Percentiles rank a stretch among this genome's conserved stretches.
Conservation (phyloP, 1,140 invertebrate genomes). For the Formica selysi region DNA sequence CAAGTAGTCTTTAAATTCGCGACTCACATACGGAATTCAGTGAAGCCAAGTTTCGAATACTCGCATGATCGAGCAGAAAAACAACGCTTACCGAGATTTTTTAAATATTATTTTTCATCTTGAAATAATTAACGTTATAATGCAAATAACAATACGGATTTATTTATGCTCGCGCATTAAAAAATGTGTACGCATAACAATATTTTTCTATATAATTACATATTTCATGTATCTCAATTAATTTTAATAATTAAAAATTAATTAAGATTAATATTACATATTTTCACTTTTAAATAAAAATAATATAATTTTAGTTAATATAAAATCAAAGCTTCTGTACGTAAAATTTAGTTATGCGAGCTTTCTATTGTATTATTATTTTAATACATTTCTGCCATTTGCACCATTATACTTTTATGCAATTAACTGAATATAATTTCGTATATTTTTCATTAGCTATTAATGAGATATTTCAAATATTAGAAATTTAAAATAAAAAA, state of each 20-base stretch:
- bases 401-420: neutral
- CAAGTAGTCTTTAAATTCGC: slow-evolving; percentile 63
- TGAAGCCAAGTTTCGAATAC: neutral
- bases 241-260: slow-evolving; percentile 7
- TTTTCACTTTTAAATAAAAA: slow-evolving; percentile 14
- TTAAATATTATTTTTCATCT: neutral
- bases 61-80: neutral
- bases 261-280: neutral
- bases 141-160: neutral
- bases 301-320: slow-evolving; percentile 1
- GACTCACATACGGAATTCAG: neutral
- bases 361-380: slow-evolving; percentile 37
- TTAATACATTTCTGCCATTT: neutral
- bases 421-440: neutral
- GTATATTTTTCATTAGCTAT: neutral
- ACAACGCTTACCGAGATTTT: neutral
- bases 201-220: neutral
- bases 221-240: neutral
- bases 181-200: neutral
- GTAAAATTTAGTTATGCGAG: neutral
- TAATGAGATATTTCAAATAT: slow-evolving; percentile 9
- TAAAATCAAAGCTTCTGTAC: neutral
- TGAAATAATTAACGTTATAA: neutral
- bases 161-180: neutral
- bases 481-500: neutral